Base-by-base conservation (phyloP, 2,797 vertebrate species). In the Discoglossus pictus region DNA sequence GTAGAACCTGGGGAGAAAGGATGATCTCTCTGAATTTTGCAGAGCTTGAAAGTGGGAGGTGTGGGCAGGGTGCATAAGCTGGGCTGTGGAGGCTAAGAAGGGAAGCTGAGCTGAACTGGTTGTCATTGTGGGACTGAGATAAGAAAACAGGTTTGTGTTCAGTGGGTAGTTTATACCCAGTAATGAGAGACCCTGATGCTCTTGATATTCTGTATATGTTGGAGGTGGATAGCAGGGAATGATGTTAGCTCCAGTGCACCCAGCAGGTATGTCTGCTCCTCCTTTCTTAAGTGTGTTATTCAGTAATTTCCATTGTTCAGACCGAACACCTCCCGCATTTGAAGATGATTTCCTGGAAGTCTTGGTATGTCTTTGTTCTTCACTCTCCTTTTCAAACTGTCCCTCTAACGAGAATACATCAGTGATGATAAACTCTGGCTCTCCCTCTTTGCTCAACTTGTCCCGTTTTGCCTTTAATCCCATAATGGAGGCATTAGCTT, bases 81-180 rank as follows among this genome's bases (percentile, higher is more conserved):
- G 93, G 38, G 91, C 78, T 0, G 93, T 89, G 0, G 95, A 94
- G 3, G 94, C 89, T 72, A 98, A 79, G 70, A 97, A 95, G 36
- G 96, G 96, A 40, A 98, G 80, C 72, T 93, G 90, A 66, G 90
- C 74, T 0, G 90, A 54, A 0, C 86, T 79, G 1, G 82, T 73
- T 31, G 91, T 78, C 68, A 94, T 76, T 0, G 90, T 80, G 11
- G 96, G 93, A 64, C 92, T 92, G 77, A 98, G 76, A 78, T 95
- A 98, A 54, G 97, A 98, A 79, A 98, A 95, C 16, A 98, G 87
- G 16, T 90, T 85, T 0, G 93, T 91, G 74, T 89, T 87, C 18
- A 97, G 77, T 0, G 94, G 94, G 51, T 94, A 97, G 68, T 95
- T 94, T 36, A 98, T 87, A 1, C 96, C 96, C 1, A 98, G 86